These are phyloP conservation scores for Cartodere bifasciata DNA, from an alignment of 2,888 invertebrate species.

Conservation along the genomic window DNA sequence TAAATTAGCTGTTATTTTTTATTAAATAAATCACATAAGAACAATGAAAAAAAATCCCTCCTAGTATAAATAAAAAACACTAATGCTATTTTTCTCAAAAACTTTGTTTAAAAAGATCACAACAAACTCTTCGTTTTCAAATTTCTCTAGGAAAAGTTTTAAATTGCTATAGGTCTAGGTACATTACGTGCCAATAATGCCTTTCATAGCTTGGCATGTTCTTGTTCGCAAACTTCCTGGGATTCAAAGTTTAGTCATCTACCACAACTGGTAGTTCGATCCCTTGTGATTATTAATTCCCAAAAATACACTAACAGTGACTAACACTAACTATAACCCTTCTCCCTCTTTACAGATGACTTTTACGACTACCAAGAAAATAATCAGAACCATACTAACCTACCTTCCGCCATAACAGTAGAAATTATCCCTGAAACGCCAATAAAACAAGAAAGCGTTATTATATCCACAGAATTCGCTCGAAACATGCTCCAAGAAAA, in stretches of 20 bases:
- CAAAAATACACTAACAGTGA: not conserved
- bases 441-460: constrained; percentile 30
- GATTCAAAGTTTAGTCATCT: constrained; percentile 1
- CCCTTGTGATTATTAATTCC: constrained; percentile 2
- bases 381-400: constrained; percentile 33
- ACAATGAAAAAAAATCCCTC: no score
- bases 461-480: constrained; percentile 30
- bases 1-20: no score
- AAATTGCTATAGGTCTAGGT: no score
- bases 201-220: no score
- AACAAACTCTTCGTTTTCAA: no score
- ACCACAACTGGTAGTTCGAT: not conserved
- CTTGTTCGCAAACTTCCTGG: no score
- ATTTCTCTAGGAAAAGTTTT: no score
- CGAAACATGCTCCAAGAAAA: constrained; percentile 25
- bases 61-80: no score
- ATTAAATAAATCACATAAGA: no score
- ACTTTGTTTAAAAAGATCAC: no score
- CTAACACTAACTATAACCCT: constrained; percentile 3
- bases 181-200: no score
- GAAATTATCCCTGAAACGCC: constrained; percentile 26
- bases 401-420: constrained; percentile 28
- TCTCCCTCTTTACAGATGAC: constrained; percentile 21
- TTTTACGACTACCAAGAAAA: constrained; percentile 29
- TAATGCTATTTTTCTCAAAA: no score